These are phyloP conservation scores for Chitala chitala DNA, from an alignment of 2,113 vertebrate species.

Conservation along the genomic window DNA sequence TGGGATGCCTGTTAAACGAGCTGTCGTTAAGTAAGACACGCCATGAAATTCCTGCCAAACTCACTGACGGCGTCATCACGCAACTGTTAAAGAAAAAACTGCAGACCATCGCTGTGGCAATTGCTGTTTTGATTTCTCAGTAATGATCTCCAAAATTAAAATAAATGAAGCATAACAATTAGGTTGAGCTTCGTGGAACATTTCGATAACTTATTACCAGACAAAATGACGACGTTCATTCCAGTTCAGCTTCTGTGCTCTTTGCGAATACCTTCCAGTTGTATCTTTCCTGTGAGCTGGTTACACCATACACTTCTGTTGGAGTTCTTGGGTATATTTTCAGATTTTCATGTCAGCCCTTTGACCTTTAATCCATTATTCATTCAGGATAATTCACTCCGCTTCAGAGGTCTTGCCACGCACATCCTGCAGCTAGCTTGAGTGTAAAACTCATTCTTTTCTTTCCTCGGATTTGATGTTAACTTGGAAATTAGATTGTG, in stretches of 20 bases:
- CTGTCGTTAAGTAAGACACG: slow-evolving; percentile 12
- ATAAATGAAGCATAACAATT: slow-evolving; percentile 57
- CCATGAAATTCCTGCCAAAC: slow-evolving; percentile 12
- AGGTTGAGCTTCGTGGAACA: slow-evolving; percentile 48
- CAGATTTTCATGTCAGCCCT: neutral
- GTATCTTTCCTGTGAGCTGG: neutral
- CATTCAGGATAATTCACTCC: neutral
- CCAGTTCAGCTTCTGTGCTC: slow-evolving; percentile 27
- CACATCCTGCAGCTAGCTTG: too few species aligned
- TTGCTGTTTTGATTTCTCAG: slow-evolving; percentile 51
- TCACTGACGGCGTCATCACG: slow-evolving; percentile 13
- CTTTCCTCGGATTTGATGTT: too few species aligned
- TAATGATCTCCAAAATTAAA: slow-evolving; percentile 64
- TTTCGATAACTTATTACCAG: slow-evolving; percentile 49
- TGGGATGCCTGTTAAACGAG: slow-evolving; percentile 13
- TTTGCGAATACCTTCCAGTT: neutral
- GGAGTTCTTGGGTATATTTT: neutral
- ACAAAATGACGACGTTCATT: slow-evolving; percentile 44
- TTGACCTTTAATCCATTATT: neutral
- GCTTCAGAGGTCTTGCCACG: too few species aligned
- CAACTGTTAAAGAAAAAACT: neutral
- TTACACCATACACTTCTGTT: neutral
- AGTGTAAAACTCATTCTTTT: too few species aligned
- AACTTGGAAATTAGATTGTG: too few species aligned
- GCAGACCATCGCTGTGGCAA: slow-evolving; percentile 33